These are phyloP conservation scores for Melikaiella ostensackeni DNA, from an alignment of 2,888 invertebrate species.

Conservation along the genomic window DNA sequence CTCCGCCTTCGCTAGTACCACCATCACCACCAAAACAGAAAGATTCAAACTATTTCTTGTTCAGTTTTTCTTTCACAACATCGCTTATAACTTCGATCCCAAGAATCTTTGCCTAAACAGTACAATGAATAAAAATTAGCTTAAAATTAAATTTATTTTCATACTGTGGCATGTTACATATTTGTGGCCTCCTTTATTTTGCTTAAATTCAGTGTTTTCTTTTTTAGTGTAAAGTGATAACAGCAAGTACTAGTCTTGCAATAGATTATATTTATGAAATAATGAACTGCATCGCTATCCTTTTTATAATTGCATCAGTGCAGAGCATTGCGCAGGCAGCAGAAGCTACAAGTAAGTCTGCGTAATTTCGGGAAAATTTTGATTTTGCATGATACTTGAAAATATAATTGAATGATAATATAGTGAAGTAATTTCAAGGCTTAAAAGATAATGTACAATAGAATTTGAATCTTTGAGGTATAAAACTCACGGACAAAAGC, in stretches of 20 bases:
- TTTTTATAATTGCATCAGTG: constrained; percentile 30
- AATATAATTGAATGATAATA: not conserved
- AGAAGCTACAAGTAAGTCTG: not conserved
- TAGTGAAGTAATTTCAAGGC: not conserved
- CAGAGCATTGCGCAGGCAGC: constrained; percentile 4
- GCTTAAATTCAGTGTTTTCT: constrained; percentile 34
- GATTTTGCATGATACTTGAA: not conserved
- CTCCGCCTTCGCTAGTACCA: constrained; percentile 65
- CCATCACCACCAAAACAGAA: constrained; percentile 47
- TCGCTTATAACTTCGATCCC: not conserved
- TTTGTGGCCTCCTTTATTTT: constrained; percentile 46
- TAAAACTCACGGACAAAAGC: too few species aligned
- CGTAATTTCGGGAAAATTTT: too few species aligned
- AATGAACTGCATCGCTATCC: constrained; percentile 44
- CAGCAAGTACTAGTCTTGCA: not conserved
- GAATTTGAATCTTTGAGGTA: too few species aligned
- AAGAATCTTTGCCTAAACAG: not conserved
- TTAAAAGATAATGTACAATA: not conserved
- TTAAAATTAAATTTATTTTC: not conserved
- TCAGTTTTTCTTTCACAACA: constrained; percentile 52
- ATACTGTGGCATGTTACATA: not conserved
- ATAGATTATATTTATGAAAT: not conserved
- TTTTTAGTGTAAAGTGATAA: constrained; percentile 47
- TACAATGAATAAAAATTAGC: not conserved
- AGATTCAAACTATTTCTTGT: constrained; percentile 49